phyloP scores from a whole-genome alignment of 2,888 invertebrate species.

The Protodeltote pygarga region DNA sequence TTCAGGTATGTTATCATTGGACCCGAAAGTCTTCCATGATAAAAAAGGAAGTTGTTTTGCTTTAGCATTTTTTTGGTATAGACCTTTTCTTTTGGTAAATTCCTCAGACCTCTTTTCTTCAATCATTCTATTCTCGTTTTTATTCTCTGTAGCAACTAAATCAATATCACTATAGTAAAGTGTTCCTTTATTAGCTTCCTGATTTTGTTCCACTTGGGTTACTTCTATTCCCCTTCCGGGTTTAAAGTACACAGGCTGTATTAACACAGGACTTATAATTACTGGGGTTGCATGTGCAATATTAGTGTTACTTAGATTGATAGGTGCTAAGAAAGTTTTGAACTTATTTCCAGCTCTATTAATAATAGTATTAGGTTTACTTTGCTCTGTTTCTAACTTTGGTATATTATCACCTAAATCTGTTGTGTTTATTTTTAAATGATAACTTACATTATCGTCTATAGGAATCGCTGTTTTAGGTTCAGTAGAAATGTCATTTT shows the following conservation, averaged over 20 bases:
- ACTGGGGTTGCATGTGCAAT: slow-evolving; percentile 64
- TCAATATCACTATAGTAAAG: slow-evolving; percentile 79
- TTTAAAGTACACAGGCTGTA: slow-evolving; percentile 73
- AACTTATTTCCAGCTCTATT: slow-evolving; percentile 52
- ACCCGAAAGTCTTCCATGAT: slow-evolving; percentile 62
- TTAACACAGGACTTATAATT: slow-evolving; percentile 75
- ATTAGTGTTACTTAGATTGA: slow-evolving; percentile 65
- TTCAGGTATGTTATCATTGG: slow-evolving; percentile 60
- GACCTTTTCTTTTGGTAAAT: slow-evolving; percentile 54
- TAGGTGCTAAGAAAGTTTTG: slow-evolving; percentile 68
- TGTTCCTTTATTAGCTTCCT: slow-evolving; percentile 59
- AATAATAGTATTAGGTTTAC: slow-evolving; percentile 39
- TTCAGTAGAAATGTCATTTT: slow-evolving; percentile 21
- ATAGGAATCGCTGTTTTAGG: slow-evolving; percentile 45
- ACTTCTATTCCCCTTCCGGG: slow-evolving; percentile 37
- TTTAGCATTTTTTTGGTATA: slow-evolving; percentile 73
- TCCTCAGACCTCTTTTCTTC: slow-evolving; percentile 46
- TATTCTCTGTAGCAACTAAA: slow-evolving; percentile 62
- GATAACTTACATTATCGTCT: slow-evolving; percentile 75
- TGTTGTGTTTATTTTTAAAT: slow-evolving; percentile 77
- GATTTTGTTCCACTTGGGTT: slow-evolving; percentile 22
- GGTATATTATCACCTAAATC: slow-evolving; percentile 57
- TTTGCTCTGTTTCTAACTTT: slow-evolving; percentile 39
- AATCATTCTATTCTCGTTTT: slow-evolving; percentile 19
- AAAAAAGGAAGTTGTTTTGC: slow-evolving; percentile 65